Conservation (phyloP, 2,888 invertebrate genomes). For the Pachycephus smyrnensis region DNA sequence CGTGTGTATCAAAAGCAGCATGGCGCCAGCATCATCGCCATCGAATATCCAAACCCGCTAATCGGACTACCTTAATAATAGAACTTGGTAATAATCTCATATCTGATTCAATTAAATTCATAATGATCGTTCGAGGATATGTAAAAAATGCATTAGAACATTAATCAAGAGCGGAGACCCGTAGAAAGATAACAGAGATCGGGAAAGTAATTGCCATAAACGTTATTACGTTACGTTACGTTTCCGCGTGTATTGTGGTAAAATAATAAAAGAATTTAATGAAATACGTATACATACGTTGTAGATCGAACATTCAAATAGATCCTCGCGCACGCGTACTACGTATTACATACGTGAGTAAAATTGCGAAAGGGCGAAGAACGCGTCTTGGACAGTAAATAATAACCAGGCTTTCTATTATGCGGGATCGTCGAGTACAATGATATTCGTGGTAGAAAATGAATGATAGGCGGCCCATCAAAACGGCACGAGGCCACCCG, state of each 20-base stretch:
- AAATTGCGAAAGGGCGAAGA: neutral
- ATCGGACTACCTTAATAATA: neutral
- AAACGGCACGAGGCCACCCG: conserved; percentile 61
- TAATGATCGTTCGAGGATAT: neutral
- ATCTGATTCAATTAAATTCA: conserved; percentile 8
- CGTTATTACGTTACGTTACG: neutral
- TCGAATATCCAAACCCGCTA: neutral
- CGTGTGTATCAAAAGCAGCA: neutral
- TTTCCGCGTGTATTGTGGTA: neutral
- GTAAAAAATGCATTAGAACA: conserved; percentile 3
- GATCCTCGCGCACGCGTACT: neutral
- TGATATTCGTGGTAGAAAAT: conserved; percentile 51
- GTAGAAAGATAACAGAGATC: conserved; percentile 14
- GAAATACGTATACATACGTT: neutral
- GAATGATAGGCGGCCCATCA: conserved; percentile 58
- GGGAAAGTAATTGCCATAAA: neutral
- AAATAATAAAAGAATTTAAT: neutral
- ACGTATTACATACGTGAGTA: neutral
- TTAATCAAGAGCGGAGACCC: conserved; percentile 9
- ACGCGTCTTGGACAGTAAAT: conserved; percentile 37
- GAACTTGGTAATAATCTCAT: neutral
- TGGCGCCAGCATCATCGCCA: neutral
- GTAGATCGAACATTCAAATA: neutral
- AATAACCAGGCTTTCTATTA: conserved; percentile 43
- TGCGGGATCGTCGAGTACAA: conserved; percentile 39